These are phyloP conservation scores for Drosophila meridionalis DNA, from an alignment of 2,888 invertebrate genomes.

Conservation along the genomic window DNA sequence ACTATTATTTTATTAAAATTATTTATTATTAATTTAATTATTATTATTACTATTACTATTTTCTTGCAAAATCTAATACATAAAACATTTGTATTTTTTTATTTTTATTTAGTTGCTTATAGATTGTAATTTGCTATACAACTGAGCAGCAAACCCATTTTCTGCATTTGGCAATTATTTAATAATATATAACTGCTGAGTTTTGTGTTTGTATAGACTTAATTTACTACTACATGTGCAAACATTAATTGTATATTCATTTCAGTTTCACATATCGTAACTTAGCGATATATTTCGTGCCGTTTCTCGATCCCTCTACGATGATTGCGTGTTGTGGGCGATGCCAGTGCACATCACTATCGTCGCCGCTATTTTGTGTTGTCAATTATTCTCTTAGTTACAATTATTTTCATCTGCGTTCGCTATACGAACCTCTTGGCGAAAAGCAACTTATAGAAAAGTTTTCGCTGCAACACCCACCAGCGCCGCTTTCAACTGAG, in stretches of 20 bases:
- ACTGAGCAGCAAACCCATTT: no score
- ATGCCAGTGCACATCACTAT: constrained; percentile 32
- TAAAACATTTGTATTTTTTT: no score
- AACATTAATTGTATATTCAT: no score
- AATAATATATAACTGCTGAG: no score
- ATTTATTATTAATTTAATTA: neutral
- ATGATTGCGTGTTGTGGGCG: neutral
- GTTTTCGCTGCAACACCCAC: constrained; percentile 1
- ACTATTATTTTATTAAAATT: neutral
- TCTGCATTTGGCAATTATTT: no score
- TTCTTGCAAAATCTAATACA: no score
- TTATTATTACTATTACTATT: neutral
- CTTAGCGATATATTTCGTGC: neutral
- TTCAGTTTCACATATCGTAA: no score
- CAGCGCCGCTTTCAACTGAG: neutral
- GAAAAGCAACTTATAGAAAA: constrained; percentile 18
- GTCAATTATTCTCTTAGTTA: constrained; percentile 64
- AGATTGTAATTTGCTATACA: no score
- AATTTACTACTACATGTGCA: no score
- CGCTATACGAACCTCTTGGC: constrained; percentile 2
- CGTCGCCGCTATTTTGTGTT: constrained; percentile 52
- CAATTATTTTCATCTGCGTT: constrained; percentile 53
- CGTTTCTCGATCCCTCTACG: neutral
- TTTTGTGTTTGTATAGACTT: no score
- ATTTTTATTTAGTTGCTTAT: no score